Evolutionary conservation across 2,113 vertebrate genomes (phyloP), one percentile per base, ranked within the genome.

Genomic region (Entelurus aequoreus): DNA sequence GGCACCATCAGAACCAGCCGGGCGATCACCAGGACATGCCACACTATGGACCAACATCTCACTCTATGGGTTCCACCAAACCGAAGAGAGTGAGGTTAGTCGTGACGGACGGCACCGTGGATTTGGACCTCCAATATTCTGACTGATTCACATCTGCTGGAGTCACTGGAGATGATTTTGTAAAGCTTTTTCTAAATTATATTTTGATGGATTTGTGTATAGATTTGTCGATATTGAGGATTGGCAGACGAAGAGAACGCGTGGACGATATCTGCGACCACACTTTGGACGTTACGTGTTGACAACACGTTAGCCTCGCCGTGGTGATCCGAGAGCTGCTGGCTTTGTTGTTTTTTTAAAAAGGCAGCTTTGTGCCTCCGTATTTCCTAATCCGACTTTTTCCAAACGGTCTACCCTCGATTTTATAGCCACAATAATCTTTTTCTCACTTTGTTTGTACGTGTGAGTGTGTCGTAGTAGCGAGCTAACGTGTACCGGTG

Each of bases 31-130:
- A 86, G 8, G 79, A 76, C 8, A 12, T 82, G 7, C 72, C 86
- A 16, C 85, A 88, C 60, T 88, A 86, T 5, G 84, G 78, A 53
- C 72, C 82, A 6, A 58, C 84, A 0, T 86, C 90, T 21, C 89
- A 90, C 70, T 86, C 90, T 4, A 84, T 89, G 75, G 84, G 78
- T 15, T 13, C 85, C 19, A 76, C 85, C 19, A 91, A 90, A 72
- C 91, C 91, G 65, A 90, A 89, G 74, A 80, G 90, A 48, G 89
- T 92, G 62, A 85, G 91, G 75, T 72, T 92, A n/a, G 90, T 92
- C 49, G 90, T 91, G 37, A 90, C 89, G 1, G 89, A 91, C 11
- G 89, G 88, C 67, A 90, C 88, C 8, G 89, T 92, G 35, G 90
- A 91, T 72, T 75, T 91, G 54, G 90, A 91, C 68, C 85, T 91